Percentiles rank a stretch among this genome's conserved stretches.
Conservation (phyloP, 2,888 invertebrate genomes). For the Limenitis camilla region DNA sequence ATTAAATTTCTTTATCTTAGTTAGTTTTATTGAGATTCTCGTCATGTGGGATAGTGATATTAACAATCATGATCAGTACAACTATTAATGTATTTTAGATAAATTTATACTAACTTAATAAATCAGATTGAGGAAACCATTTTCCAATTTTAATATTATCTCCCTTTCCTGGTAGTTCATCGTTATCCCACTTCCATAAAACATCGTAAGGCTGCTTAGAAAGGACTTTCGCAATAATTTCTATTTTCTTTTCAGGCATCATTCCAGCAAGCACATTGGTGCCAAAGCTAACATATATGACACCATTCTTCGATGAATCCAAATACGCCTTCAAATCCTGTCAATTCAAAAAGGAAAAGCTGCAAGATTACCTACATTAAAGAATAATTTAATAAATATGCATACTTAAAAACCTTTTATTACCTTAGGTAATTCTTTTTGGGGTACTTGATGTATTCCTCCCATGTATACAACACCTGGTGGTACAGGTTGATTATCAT, state of each 20-base stretch:
- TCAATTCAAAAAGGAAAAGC: neutral
- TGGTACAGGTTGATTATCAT: conserved; percentile 45
- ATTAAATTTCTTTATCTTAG: no score
- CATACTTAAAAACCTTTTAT: neutral
- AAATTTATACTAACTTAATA: conserved; percentile 46
- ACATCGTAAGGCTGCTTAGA: conserved; percentile 40
- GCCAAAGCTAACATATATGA: no score
- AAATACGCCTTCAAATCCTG: conserved; percentile 47
- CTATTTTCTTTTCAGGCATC: conserved; percentile 26
- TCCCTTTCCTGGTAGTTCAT: conserved; percentile 28
- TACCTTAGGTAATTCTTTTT: conserved; percentile 52
- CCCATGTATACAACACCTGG: conserved; percentile 53
- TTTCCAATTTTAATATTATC: conserved; percentile 37
- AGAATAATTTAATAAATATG: no score
- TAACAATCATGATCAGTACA: no score
- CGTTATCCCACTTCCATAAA: conserved; percentile 43
- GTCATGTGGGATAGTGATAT: no score
- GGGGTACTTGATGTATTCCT: conserved; percentile 47
- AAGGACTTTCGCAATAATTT: conserved; percentile 36
- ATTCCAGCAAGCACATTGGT: conserved; percentile 20
- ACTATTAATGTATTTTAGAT: no score
- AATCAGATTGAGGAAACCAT: conserved; percentile 48
- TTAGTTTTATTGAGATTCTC: no score
- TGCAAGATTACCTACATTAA: neutral
- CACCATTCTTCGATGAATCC: conserved; percentile 38